phyloP scores from a whole-genome alignment of 2,888 invertebrate genomes.

The Oscheius sp. region DNA sequence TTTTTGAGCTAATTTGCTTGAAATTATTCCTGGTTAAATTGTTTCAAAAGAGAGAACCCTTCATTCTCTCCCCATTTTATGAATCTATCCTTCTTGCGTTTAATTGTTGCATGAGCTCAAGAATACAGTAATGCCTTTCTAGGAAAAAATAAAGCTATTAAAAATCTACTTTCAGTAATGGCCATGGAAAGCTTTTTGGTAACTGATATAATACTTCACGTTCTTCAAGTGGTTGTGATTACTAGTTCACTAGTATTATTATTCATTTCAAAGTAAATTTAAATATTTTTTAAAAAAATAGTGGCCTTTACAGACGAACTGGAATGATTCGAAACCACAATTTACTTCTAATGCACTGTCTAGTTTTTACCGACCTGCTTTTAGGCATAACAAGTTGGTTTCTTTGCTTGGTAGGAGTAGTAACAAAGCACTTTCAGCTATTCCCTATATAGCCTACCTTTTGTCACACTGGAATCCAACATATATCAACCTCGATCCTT shows the following conservation, averaged over 20 bases:
- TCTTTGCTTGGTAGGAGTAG: background rate
- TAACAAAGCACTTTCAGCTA: background rate
- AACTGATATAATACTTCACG: background rate
- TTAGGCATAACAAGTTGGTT: background rate
- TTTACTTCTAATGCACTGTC: background rate
- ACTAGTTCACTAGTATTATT: background rate
- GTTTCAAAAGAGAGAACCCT: no score
- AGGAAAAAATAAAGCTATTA: no score
- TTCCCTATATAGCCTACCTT: slow-evolving; percentile 11
- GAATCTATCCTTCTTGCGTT: no score
- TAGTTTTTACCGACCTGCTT: background rate
- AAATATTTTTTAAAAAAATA: background rate
- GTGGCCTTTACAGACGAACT: background rate
- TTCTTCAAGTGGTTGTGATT: background rate
- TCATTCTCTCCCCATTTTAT: no score
- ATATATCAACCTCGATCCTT: background rate
- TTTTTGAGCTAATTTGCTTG: no score
- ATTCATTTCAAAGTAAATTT: background rate
- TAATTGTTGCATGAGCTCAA: no score
- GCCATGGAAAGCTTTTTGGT: background rate
- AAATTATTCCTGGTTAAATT: no score
- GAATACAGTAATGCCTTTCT: no score
- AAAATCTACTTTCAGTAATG: no score
- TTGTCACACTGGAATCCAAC: slow-evolving; percentile 5
- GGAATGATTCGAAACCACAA: background rate